Evolutionary conservation across 37 sponge, comb jelly and placozoan genomes (phyloP), one percentile per base, ranked within the genome.

Genomic region (Aphrocallistes beatrix): DNA sequence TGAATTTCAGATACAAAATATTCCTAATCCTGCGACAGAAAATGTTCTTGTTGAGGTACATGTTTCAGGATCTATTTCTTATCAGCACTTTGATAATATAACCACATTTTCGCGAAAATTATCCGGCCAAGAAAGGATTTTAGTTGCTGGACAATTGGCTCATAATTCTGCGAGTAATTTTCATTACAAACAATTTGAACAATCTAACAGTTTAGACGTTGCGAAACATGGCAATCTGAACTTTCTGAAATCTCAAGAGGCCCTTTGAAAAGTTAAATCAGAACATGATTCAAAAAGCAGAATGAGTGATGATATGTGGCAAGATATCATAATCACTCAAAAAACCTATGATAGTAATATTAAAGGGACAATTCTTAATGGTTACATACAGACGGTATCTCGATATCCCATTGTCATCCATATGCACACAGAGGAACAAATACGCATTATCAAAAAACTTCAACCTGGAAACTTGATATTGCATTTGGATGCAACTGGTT

Each of bases 401-500:
- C 25, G 21, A 28, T 32, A 13, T 13, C 75, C 75, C n/a, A 6
- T 60, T 60, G 75, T 60, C 10, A 13, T 60, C 21, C 75, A 60
- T 28, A 60, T 60, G 75, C 75, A 60, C 75, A 60, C 17, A 1
- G 75, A 60, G 34, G 75, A 13, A 60, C 75, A 60, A 13, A 60
- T 60, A 60, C 75, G 10, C n/a, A 3, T 60, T 30, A 21, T 32
- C 8, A 60, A 13, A 60, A 60, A 21, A 28, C 25, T 60, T 19
- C 17, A 21, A 6, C 3, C 3, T 60, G 21, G n/a, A 19, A 60
- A 60, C 10, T 60, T 60, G 25, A 60, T 28, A 13, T 60, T 60
- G 75, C 75, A 60, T 60, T 28, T 60, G n/a, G 75, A 19, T 60
- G 75, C 75, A 8, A 60, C 75, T 60, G 75, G 75, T 6, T 60